Percentiles rank a stretch among this genome's conserved stretches.
Conservation (phyloP, 1,140 invertebrate genomes). For the Cataglyphis hispanica region DNA sequence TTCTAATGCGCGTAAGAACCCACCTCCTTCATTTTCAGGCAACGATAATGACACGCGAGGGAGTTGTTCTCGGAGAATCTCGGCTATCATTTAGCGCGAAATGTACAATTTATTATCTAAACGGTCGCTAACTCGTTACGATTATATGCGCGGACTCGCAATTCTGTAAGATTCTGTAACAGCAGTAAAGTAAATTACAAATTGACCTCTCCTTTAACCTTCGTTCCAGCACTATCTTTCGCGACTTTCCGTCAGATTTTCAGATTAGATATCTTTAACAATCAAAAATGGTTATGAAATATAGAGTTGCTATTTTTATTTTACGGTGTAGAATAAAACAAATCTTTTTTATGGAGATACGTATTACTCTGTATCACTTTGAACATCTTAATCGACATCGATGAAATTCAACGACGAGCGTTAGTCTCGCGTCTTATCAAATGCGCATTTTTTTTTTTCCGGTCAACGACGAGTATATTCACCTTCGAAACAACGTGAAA, state of each 20-base stretch:
- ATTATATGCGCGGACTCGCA: conserved; percentile 11
- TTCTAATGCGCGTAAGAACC: conserved; percentile 47
- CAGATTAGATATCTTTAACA: neutral
- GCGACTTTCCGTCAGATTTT: neutral
- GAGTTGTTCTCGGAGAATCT: conserved; percentile 16
- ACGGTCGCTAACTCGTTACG: conserved; percentile 36
- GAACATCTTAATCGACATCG: conserved; percentile 39
- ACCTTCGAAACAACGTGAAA: conserved; percentile 38
- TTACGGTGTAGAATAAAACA: neutral
- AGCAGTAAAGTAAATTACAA: conserved; percentile 6
- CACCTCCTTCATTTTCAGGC: conserved; percentile 44
- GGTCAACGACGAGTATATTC: conserved; percentile 33
- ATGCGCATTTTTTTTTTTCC: conserved; percentile 30
- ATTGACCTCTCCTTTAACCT: neutral
- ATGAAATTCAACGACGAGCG: conserved; percentile 15
- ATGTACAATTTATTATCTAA: conserved; percentile 46
- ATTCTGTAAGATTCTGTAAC: conserved; percentile 18
- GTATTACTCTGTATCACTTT: conserved; percentile 17
- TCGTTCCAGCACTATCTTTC: neutral
- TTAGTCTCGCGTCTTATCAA: conserved; percentile 30
- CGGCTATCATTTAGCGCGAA: conserved; percentile 39
- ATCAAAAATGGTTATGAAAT: neutral
- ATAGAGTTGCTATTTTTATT: neutral
- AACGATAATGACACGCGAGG: conserved; percentile 40
- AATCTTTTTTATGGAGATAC: neutral